Conservation (phyloP, 2,113 vertebrate genomes). For the Todiramphus saurophagus region DNA sequence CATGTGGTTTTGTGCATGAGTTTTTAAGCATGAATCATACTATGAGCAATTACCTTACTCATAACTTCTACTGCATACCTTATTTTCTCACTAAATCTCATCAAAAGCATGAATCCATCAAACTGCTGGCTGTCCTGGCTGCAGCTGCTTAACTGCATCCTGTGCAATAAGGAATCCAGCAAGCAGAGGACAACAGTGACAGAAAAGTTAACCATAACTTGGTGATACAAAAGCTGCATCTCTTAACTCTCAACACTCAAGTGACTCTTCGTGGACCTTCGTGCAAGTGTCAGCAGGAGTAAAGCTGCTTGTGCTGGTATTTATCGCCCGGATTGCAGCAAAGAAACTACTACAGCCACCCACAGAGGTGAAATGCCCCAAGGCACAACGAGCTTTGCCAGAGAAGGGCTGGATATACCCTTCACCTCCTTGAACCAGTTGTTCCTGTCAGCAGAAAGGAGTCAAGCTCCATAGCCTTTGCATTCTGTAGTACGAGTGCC, state of each 20-base stretch:
- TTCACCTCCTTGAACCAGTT: background rate
- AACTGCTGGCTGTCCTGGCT: background rate
- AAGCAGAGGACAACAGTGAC: background rate
- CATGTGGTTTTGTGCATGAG: background rate
- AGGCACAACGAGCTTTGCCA: background rate
- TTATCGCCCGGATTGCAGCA: background rate
- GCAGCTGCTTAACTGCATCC: background rate
- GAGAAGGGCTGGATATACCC: background rate
- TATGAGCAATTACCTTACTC: background rate
- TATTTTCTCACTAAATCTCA: background rate
- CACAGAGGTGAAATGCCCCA: background rate
- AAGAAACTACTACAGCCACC: background rate
- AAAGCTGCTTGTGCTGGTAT: background rate
- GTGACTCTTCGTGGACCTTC: background rate
- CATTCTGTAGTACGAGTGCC: background rate
- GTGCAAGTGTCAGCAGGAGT: background rate
- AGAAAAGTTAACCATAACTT: background rate
- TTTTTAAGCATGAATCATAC: constrained; percentile 10
- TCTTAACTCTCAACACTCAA: background rate
- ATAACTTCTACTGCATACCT: background rate
- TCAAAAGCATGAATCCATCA: background rate
- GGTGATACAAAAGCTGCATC: background rate
- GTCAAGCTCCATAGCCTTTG: background rate
- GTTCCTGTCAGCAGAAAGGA: background rate
- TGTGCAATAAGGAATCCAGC: background rate